phyloP scores from a whole-genome alignment of 2,797 vertebrate genomes.

The Melanotaenia parkinsoni region DNA sequence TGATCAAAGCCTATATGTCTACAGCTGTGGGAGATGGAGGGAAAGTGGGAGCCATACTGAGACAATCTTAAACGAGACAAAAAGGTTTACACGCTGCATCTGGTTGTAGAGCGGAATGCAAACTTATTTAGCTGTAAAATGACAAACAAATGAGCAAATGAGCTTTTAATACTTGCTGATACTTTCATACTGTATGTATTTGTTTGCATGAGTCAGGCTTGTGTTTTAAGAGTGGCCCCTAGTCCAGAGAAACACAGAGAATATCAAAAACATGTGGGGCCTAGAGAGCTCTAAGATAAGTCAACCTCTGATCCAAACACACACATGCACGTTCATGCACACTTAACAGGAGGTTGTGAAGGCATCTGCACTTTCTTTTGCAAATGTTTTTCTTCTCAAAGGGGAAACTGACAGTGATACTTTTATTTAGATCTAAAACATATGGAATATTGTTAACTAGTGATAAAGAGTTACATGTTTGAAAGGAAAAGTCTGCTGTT shows the following conservation, averaged over 20 bases:
- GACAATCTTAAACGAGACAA: conserved; percentile 64
- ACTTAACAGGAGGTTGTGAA: conserved; percentile 46
- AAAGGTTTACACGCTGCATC: conserved; percentile 67
- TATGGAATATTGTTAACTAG: conserved; percentile 46
- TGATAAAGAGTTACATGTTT: conserved; percentile 53
- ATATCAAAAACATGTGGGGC: conserved; percentile 81
- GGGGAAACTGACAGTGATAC: conserved; percentile 57
- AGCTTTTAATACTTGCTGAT: conserved; percentile 49
- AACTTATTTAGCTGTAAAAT: conserved; percentile 48
- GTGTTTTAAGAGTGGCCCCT: conserved; percentile 67
- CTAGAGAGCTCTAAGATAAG: conserved; percentile 71
- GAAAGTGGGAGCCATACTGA: conserved; percentile 24
- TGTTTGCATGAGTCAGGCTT: conserved; percentile 38
- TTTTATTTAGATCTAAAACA: conserved; percentile 58
- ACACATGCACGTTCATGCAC: conserved; percentile 17
- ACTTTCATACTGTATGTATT: conserved; percentile 23
- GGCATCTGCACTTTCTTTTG: conserved; percentile 64
- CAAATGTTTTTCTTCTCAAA: conserved; percentile 40
- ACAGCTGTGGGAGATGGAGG: conserved; percentile 45
- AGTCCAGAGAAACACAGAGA: conserved; percentile 69
- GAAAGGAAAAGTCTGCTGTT: conserved; percentile 50
- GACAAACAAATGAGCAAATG: conserved; percentile 52
- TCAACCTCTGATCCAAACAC: conserved; percentile 56
- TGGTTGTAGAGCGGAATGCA: conserved; percentile 47
- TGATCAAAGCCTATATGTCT: conserved; percentile 71